These are phyloP conservation scores for Scaptomyza parva DNA, from an alignment of 2,888 invertebrate genomes.

Conservation along the genomic window DNA sequence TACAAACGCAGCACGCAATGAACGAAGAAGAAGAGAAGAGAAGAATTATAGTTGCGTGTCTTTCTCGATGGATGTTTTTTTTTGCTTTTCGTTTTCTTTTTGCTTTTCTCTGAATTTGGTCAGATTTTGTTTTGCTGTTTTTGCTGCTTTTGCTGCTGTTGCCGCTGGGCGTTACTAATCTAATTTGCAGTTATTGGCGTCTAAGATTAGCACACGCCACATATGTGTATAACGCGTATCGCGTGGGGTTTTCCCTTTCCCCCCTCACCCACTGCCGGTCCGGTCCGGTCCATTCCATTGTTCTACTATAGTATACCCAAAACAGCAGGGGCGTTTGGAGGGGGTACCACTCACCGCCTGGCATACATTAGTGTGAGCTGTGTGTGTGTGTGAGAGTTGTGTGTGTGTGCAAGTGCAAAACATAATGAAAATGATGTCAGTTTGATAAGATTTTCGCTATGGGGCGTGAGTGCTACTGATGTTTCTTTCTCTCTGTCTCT, in stretches of 20 bases:
- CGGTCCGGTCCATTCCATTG: no score
- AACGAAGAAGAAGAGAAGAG: neutral
- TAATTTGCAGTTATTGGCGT: slow-evolving; percentile 78
- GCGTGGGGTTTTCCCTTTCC: slow-evolving; percentile 41
- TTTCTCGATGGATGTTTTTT: slow-evolving; percentile 7
- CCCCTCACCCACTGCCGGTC: neutral
- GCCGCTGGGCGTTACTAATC: slow-evolving; percentile 67
- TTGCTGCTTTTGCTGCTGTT: neutral
- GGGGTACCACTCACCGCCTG: slow-evolving; percentile 12
- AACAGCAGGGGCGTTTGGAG: slow-evolving; percentile 24
- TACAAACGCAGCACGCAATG: slow-evolving; percentile 71
- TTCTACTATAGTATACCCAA: slow-evolving; percentile 32
- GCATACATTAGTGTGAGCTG: slow-evolving; percentile 69
- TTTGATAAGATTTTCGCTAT: slow-evolving; percentile 69
- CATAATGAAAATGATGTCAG: slow-evolving; percentile 79
- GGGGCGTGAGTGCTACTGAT: slow-evolving; percentile 44
- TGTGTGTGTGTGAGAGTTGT: no score
- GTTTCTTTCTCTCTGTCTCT: slow-evolving; percentile 16
- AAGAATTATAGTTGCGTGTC: slow-evolving; percentile 38
- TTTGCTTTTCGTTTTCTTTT: neutral
- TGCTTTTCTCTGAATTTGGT: slow-evolving; percentile 4
- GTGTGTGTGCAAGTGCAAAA: slow-evolving; percentile 72
- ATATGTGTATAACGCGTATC: slow-evolving; percentile 70
- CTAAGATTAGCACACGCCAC: slow-evolving; percentile 67
- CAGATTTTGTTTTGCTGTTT: slow-evolving; percentile 9